Evolutionary conservation across 2,888 invertebrate genomes (phyloP).

Genomic region (Athrips mouffetella): DNA sequence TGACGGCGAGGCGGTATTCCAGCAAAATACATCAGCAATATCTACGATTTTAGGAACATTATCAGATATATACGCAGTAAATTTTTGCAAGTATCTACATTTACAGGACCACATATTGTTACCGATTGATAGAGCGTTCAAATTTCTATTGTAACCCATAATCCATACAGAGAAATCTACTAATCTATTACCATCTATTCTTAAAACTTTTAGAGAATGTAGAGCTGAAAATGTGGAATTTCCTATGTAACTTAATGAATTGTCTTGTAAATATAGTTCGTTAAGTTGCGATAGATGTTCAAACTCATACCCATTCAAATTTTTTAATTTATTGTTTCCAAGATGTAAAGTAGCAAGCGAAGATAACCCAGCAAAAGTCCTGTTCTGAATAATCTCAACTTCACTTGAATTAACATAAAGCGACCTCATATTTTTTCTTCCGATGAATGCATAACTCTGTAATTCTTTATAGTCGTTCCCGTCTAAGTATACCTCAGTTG

Average conservation of each 20-base stretch:
- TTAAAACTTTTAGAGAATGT: conserved; percentile 85
- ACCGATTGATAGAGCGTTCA: conserved; percentile 86
- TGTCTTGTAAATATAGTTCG: conserved; percentile 92
- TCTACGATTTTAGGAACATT: conserved; percentile 87
- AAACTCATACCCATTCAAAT: conserved; percentile 90
- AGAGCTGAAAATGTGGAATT: conserved; percentile 88
- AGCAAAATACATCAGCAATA: conserved; percentile 86
- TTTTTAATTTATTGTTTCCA: conserved; percentile 89
- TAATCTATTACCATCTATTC: conserved; percentile 90
- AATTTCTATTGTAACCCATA: conserved; percentile 79
- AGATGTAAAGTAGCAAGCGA: conserved; percentile 89
- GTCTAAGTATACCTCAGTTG: conserved; percentile 94
- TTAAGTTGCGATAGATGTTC: conserved; percentile 87
- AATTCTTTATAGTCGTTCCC: conserved; percentile 92
- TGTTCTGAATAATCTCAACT: conserved; percentile 90
- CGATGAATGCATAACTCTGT: conserved; percentile 93
- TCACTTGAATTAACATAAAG: conserved; percentile 91
- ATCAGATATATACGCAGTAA: conserved; percentile 88
- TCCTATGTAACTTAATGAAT: conserved; percentile 85
- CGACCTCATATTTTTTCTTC: conserved; percentile 91
- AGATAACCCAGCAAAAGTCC: conserved; percentile 91
- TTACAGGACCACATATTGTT: conserved; percentile 94
- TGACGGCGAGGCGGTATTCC: conserved; percentile 82
- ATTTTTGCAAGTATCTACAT: conserved; percentile 90
- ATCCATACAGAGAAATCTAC: conserved; percentile 88